Evolutionary conservation across 1,140 invertebrate species (phyloP), one percentile per base, ranked within the genome.

Genomic region (Zaprionus capensis): DNA sequence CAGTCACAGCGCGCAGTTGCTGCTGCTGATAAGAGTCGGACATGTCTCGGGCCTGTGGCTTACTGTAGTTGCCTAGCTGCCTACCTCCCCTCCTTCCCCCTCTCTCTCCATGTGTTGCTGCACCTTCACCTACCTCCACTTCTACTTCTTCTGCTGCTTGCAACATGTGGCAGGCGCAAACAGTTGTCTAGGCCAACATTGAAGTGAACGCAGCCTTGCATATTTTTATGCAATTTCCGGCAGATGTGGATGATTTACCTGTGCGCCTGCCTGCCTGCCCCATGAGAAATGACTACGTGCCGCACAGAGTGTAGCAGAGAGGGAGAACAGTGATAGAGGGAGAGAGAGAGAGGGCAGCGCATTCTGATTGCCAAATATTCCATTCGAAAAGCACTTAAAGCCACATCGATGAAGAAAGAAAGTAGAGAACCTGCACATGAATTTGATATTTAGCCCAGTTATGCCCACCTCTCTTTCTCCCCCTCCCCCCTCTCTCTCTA

Each of bases 161-260:
- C 81, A 80, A 78, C 81, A 71, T 81, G 70, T 75, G 67, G 81
- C 75, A 46, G 44, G 46, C 46, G 2, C 38, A 41, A 41, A 49
- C 22, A 58, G 44, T 58, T 41, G 56, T 61, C 49, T 62, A 65
- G 63, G 72, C 71, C 44, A 61, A 61, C 49, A 66, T 58, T 63
- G 49, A 38, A 65, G 62, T 36, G 62, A 64, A 65, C 71, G 63
- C 70, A 76, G 73, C 73, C 68, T 80, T 87, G 83, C 83, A 87
- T 84, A 88, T 81, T 87, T 87, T 90, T 90, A 85, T 90, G 85
- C 85, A 90, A 90, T 90, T 90, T 90, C 85, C 85, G 85, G 85
- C 86, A 90, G 85, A 90, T 90, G 85, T 90, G 79, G 76, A 90
- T 90, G 85, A 90, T 90, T 90, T 88, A 88, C 68, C 71, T 76